Evolutionary conservation across 2,113 vertebrate genomes (phyloP).

Genomic region (Eudorcas thomsonii): DNA sequence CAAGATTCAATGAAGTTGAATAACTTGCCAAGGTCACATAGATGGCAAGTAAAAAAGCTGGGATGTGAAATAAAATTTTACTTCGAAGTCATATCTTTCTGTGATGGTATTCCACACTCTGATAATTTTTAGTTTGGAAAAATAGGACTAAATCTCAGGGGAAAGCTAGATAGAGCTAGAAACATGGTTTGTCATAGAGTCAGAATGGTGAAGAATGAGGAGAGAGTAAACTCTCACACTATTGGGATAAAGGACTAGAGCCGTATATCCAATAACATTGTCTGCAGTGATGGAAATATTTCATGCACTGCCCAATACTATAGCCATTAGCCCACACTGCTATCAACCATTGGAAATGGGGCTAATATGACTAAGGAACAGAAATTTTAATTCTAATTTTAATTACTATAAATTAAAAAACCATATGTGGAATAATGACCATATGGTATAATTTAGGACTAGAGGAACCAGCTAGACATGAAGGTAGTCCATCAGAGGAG

Average conservation of each 20-base stretch:
- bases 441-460: background rate
- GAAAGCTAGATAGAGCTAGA: background rate
- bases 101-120: background rate
- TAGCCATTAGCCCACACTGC: background rate
- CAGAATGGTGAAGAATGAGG: background rate
- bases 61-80: background rate
- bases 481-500: background rate
- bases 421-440: background rate
- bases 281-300: background rate
- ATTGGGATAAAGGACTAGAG: background rate
- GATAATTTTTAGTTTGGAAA: slow-evolving; percentile 26
- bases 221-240: background rate
- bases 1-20: background rate
- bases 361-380: background rate
- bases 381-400: background rate
- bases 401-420: background rate
- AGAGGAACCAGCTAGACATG: background rate
- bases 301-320: background rate
- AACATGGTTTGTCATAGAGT: background rate
- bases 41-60: background rate
- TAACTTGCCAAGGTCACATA: background rate
- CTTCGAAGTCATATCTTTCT: background rate
- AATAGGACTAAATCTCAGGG: background rate
- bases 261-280: background rate
- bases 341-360: background rate